Evolutionary conservation across 92 coral and sea anemone species (phyloP).

Genomic region (Palythoa grandis): DNA sequence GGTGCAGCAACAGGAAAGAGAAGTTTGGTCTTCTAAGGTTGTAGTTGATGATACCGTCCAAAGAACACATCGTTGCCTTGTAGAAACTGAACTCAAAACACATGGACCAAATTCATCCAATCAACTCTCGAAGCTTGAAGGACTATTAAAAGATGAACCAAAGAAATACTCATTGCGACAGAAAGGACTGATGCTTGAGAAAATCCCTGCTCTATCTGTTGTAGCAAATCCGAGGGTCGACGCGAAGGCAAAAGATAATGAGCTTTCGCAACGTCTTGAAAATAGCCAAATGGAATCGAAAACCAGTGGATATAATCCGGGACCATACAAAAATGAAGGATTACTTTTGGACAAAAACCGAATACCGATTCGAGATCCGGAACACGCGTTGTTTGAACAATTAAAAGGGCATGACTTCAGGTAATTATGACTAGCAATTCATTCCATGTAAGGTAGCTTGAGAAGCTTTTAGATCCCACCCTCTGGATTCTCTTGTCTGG

Average conservation of each 20-base stretch:
- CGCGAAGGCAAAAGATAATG: slow-evolving; percentile 61
- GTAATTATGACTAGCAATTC: slow-evolving; percentile 40
- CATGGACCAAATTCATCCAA: slow-evolving; percentile 80
- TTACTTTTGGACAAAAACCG: slow-evolving; percentile 91
- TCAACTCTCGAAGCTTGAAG: slow-evolving; percentile 88
- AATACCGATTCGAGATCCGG: slow-evolving; percentile 76
- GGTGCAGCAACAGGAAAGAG: slow-evolving; percentile 53
- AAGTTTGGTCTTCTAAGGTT: slow-evolving; percentile 69
- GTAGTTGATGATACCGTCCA: slow-evolving; percentile 81
- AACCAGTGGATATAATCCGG: slow-evolving; percentile 91
- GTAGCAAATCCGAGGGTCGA: slow-evolving; percentile 73
- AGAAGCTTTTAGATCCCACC: too few relatives aligned
- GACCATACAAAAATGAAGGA: slow-evolving; percentile 83
- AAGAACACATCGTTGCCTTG: slow-evolving; percentile 89
- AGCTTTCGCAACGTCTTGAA: slow-evolving; percentile 34
- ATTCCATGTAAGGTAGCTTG: not conserved
- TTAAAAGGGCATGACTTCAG: slow-evolving; percentile 87
- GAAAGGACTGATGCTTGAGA: slow-evolving; percentile 65
- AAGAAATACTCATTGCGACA: slow-evolving; percentile 70
- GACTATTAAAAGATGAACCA: slow-evolving; percentile 83
- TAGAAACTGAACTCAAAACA: slow-evolving; percentile 78
- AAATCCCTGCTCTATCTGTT: slow-evolving; percentile 79
- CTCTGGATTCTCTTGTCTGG: too few relatives aligned
- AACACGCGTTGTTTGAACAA: slow-evolving; percentile 59
- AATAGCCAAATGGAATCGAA: slow-evolving; percentile 48